Conservation (phyloP, 2,113 vertebrate species). For the Leptobrachium leishanense region DNA sequence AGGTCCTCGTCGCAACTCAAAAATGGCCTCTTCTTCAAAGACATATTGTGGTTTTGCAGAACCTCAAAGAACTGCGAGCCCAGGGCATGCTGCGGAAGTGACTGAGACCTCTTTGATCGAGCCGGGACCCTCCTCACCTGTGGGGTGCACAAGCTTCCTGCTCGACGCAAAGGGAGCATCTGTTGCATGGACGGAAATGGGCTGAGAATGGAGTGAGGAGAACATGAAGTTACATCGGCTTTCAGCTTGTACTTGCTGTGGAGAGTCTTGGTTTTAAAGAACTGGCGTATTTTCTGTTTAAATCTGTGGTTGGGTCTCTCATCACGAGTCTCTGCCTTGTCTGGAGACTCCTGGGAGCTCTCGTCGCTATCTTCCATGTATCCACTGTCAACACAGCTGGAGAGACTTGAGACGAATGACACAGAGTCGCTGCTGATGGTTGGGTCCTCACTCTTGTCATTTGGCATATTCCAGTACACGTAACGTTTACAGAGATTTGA, state of each 20-base stretch:
- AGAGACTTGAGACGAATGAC: conserved; percentile 79
- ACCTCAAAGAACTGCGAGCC: conserved; percentile 54
- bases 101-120: conserved; percentile 83
- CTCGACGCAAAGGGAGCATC: conserved; percentile 65
- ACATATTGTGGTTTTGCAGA: conserved; percentile 55
- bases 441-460: conserved; percentile 71
- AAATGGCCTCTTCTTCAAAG: conserved; percentile 80
- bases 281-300: conserved; percentile 76
- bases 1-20: conserved; percentile 83
- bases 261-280: conserved; percentile 81
- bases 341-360: conserved; percentile 54
- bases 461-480: conserved; percentile 69
- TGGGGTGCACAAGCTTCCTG: conserved; percentile 81
- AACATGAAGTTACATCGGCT: conserved; percentile 33
- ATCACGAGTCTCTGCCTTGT: conserved; percentile 50
- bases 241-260: conserved; percentile 61
- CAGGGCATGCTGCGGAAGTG: conserved; percentile 80
- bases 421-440: conserved; percentile 72
- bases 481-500: conserved; percentile 65
- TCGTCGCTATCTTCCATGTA: conserved; percentile 87
- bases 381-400: conserved; percentile 85
- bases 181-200: not conserved
- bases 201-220: not conserved
- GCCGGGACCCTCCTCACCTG: conserved; percentile 57
- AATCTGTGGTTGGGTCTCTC: conserved; percentile 64